phyloP scores from a whole-genome alignment of 2,797 vertebrate genomes.

The Gephyroberyx darwinii region DNA sequence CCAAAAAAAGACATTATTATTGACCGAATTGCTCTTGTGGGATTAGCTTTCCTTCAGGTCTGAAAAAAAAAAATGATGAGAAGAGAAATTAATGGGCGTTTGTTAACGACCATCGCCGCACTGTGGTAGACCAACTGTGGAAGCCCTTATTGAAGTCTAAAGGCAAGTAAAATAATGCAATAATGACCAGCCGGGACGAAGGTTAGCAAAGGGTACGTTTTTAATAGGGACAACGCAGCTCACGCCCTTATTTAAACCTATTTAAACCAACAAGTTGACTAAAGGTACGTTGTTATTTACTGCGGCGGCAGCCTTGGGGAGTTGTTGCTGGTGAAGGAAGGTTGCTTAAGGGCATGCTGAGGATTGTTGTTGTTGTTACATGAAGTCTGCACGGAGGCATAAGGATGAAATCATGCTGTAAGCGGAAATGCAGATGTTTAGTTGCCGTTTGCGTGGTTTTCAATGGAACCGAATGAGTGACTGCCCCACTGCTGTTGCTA shows the following conservation, averaged over 20 bases:
- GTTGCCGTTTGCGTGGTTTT: too few species aligned
- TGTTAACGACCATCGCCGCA: conserved; percentile 17
- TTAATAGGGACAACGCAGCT: conserved; percentile 4
- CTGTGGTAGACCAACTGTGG: conserved; percentile 16
- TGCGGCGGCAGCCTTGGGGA: neutral
- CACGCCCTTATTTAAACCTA: neutral
- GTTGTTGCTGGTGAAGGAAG: too few species aligned
- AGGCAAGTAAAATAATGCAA: neutral
- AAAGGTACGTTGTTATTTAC: neutral
- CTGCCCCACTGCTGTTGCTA: too few species aligned
- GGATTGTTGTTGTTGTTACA: too few species aligned
- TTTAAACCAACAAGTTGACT: conserved; percentile 8
- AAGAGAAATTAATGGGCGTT: conserved; percentile 34
- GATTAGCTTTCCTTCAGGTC: conserved; percentile 13
- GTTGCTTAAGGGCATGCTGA: too few species aligned
- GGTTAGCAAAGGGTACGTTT: neutral
- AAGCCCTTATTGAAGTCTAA: conserved; percentile 24
- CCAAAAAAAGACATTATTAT: conserved; percentile 27
- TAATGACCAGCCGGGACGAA: too few species aligned
- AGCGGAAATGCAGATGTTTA: too few species aligned
- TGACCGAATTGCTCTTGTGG: conserved; percentile 40
- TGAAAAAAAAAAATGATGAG: conserved; percentile 15
- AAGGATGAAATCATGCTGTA: too few species aligned
- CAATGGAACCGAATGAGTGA: too few species aligned
- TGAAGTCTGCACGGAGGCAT: too few species aligned